Evolutionary conservation across 2,888 invertebrate genomes (phyloP).

Genomic region (Invenusta paracnida): DNA sequence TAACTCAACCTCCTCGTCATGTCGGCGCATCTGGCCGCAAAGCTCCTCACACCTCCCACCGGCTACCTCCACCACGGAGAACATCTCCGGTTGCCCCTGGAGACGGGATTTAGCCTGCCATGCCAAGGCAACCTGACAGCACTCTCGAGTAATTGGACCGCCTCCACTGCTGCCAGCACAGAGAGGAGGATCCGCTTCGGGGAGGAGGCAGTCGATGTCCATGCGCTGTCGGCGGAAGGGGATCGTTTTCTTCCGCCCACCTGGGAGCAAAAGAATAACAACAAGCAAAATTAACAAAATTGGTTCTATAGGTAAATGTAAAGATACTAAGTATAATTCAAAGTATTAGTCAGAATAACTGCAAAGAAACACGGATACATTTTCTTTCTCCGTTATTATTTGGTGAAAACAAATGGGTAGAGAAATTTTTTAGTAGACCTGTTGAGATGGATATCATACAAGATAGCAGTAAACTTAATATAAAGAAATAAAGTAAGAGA

Average conservation of each 20-base stretch:
- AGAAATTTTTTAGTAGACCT: too few species aligned
- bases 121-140: neutral
- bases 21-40: neutral
- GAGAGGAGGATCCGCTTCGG: slow-evolving; percentile 9
- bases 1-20: slow-evolving; percentile 52
- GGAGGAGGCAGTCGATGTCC: slow-evolving; percentile 57
- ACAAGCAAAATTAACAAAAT: too few species aligned
- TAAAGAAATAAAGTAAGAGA: too few species aligned
- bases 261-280: slow-evolving; percentile 47
- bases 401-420: too few species aligned
- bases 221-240: slow-evolving; percentile 60
- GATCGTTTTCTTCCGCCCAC: slow-evolving; percentile 59
- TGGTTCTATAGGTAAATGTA: too few species aligned
- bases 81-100: slow-evolving; percentile 52
- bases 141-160: too few species aligned
- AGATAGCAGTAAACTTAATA: too few species aligned
- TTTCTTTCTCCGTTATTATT: too few species aligned
- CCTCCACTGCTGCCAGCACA: neutral
- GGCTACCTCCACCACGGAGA: slow-evolving; percentile 52
- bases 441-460: too few species aligned
- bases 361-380: too few species aligned
- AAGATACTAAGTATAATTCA: too few species aligned
- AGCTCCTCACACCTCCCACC: neutral
- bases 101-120: neutral
- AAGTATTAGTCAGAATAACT: too few species aligned